These are phyloP conservation scores for Eilema sororculum DNA, from an alignment of 2,888 invertebrate species.

Conservation along the genomic window DNA sequence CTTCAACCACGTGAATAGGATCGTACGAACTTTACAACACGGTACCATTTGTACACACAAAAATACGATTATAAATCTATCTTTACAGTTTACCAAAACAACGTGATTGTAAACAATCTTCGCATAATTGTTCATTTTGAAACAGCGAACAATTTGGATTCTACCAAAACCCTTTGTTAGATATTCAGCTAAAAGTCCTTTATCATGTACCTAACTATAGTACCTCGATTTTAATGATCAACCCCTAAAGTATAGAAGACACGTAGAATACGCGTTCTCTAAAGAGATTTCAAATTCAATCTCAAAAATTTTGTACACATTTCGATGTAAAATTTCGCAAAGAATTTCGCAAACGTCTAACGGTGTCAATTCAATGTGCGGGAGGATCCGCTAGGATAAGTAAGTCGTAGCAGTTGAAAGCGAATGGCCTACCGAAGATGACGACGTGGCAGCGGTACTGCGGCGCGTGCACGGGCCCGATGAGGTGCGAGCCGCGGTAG, in stretches of 20 bases:
- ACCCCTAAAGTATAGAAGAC: not conserved
- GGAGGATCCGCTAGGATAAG: conserved; percentile 59
- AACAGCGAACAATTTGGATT: not conserved
- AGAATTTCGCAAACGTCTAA: conserved; percentile 21
- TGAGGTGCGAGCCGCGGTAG: conserved; percentile 62
- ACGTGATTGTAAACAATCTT: not conserved
- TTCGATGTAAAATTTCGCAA: conserved; percentile 15
- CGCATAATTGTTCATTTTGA: not conserved
- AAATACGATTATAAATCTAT: not conserved
- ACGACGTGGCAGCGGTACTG: conserved; percentile 73
- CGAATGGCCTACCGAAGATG: conserved; percentile 74
- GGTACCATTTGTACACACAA: not conserved
- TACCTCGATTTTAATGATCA: not conserved
- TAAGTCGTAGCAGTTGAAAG: conserved; percentile 79
- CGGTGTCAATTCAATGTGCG: not conserved
- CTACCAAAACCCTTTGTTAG: not conserved
- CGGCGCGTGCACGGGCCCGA: conserved; percentile 67
- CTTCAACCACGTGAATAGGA: not conserved
- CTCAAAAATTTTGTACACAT: conserved; percentile 1
- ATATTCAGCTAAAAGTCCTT: not conserved
- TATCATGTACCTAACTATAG: not conserved
- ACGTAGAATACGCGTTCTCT: not conserved
- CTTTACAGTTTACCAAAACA: not conserved
- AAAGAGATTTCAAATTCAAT: not conserved
- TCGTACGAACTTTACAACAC: not conserved